Conservation (phyloP, 1,140 invertebrate genomes). For the Bombus confusus region DNA sequence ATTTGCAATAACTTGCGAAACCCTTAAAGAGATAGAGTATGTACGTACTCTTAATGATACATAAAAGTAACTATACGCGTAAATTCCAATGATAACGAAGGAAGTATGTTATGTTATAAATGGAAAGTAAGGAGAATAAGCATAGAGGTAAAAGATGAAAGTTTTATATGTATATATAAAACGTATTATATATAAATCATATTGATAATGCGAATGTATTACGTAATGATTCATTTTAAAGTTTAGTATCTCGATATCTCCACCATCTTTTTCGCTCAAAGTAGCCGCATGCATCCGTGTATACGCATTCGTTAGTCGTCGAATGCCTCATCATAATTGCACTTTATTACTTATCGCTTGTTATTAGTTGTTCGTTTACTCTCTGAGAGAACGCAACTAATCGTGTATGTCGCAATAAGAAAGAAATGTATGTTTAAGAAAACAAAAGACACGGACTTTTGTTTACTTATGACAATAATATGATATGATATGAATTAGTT, state of each 20-base stretch:
- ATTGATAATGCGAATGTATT: neutral
- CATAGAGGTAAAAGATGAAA: neutral
- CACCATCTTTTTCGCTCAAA: neutral
- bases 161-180: neutral
- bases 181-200: neutral
- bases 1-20: conserved; percentile 74
- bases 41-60: neutral
- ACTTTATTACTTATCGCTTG: conserved; percentile 6
- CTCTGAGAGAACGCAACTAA: neutral
- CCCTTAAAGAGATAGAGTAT: conserved; percentile 22
- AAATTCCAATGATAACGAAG: neutral
- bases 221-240: conserved; percentile 18
- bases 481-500: neutral
- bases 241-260: neutral
- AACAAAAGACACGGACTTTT: too few species aligned
- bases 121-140: neutral
- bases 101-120: neutral
- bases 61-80: neutral
- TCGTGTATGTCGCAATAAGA: neutral
- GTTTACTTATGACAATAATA: neutral
- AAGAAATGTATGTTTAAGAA: neutral
- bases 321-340: conserved; percentile 7
- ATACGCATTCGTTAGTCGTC: neutral
- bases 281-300: neutral
- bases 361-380: neutral